Conservation (phyloP, 1,140 invertebrate species). For the Atta cephalotes region DNA sequence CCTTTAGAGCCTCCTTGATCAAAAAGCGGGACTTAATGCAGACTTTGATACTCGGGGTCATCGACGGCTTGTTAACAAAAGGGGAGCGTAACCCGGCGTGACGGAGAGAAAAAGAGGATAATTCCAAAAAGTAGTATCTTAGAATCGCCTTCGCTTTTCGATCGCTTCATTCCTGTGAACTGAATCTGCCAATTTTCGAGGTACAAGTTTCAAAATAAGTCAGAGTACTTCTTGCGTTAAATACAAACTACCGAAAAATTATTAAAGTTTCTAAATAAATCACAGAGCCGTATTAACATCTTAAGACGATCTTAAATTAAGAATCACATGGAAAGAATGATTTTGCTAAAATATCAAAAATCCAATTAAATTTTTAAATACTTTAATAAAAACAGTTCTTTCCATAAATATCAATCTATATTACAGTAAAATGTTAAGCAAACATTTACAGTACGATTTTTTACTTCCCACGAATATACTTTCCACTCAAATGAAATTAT, state of each 20-base stretch:
- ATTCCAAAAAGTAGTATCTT: slow-evolving; percentile 36
- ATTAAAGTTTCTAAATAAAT: no score
- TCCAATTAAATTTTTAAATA: no score
- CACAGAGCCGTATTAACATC: no score
- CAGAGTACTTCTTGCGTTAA: not conserved
- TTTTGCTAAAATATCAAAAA: no score
- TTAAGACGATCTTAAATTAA: no score
- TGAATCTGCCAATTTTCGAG: not conserved
- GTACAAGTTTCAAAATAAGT: not conserved
- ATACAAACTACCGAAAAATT: not conserved
- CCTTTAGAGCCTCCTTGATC: slow-evolving; percentile 71
- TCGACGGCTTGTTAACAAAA: slow-evolving; percentile 70
- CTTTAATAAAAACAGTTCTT: no score
- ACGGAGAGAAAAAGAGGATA: slow-evolving; percentile 34
- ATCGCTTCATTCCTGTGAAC: slow-evolving; percentile 60
- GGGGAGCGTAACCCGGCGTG: slow-evolving; percentile 53
- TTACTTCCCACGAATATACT: not conserved
- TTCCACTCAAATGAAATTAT: not conserved
- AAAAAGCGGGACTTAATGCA: slow-evolving; percentile 65
- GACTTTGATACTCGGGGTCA: slow-evolving; percentile 17
- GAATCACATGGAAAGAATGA: no score
- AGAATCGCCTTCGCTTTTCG: slow-evolving; percentile 43
- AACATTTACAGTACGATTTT: not conserved
- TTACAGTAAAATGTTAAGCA: not conserved
- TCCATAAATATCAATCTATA: no score